Evolutionary conservation across 1,140 invertebrate species (phyloP).

Genomic region (Ips typographus): DNA sequence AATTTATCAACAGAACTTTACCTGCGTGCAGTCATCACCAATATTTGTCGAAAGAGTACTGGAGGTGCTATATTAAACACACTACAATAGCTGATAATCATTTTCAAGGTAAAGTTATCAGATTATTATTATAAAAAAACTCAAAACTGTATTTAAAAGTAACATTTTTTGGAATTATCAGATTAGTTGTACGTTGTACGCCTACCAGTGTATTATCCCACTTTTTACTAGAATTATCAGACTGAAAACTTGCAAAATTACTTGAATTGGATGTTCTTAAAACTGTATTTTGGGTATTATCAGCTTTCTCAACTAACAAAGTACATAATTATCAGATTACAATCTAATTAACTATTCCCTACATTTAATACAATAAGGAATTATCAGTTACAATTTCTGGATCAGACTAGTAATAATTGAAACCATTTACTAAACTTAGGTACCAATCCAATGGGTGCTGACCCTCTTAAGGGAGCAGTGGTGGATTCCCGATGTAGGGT

Average conservation of each 20-base stretch:
- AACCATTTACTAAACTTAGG: conserved; percentile 6
- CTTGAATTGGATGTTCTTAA: too few species aligned
- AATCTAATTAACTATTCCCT: not conserved
- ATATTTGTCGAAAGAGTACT: conserved; percentile 40
- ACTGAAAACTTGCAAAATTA: too few species aligned
- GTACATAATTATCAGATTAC: not conserved
- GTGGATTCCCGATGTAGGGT: conserved; percentile 61
- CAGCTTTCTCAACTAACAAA: not conserved
- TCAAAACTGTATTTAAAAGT: conserved; percentile 3
- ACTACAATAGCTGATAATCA: conserved; percentile 56
- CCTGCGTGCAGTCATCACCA: conserved; percentile 40
- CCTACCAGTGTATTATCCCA: too few species aligned
- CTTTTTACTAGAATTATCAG: too few species aligned
- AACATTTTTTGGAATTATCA: not conserved
- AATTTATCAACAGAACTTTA: conserved; percentile 31
- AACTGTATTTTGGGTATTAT: too few species aligned
- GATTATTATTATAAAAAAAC: not conserved
- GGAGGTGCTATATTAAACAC: conserved; percentile 39
- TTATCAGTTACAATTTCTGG: not conserved
- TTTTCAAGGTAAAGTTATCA: conserved; percentile 9
- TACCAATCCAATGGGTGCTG: conserved; percentile 19
- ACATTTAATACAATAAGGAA: not conserved
- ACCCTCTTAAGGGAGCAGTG: conserved; percentile 47
- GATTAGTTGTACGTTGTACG: too few species aligned
- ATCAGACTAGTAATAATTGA: too few species aligned